These are phyloP conservation scores for Poeciliopsis paucimaculata DNA, from an alignment of 2,797 vertebrate genomes.

Conservation along the genomic window DNA sequence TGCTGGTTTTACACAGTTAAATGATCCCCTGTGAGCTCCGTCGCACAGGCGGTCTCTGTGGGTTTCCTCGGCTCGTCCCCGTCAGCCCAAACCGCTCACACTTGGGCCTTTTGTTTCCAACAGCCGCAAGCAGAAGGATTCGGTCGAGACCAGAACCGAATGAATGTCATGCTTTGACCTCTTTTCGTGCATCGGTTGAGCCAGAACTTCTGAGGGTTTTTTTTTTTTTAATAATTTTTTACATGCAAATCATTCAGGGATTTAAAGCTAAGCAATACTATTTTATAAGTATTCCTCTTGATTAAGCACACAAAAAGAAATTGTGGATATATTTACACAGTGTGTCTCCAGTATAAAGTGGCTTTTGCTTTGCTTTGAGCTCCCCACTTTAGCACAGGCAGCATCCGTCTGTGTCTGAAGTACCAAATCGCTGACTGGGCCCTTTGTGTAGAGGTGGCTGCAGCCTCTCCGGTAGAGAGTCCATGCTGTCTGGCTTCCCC, in stretches of 20 bases:
- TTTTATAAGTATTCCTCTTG: slow-evolving; percentile 4
- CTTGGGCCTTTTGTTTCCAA: slow-evolving; percentile 18
- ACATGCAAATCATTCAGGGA: not conserved
- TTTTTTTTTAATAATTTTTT: not conserved
- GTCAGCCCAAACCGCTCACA: slow-evolving; percentile 25
- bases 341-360: slow-evolving; percentile 46
- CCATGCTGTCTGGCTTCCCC: slow-evolving; percentile 46
- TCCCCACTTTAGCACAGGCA: slow-evolving; percentile 57
- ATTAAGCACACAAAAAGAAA: slow-evolving; percentile 1
- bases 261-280: not conserved
- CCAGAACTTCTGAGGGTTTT: not conserved
- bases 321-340: slow-evolving; percentile 9
- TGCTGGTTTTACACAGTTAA: slow-evolving; percentile 31
- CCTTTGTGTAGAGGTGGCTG: slow-evolving; percentile 61
- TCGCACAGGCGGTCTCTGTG: slow-evolving; percentile 37
- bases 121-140: slow-evolving; percentile 2
- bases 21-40: slow-evolving; percentile 46
- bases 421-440: slow-evolving; percentile 63
- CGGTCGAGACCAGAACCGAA: not conserved
- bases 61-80: slow-evolving; percentile 41
- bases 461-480: slow-evolving; percentile 53
- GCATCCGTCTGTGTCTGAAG: slow-evolving; percentile 66
- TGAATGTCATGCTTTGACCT: slow-evolving; percentile 7
- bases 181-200: not conserved
- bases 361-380: slow-evolving; percentile 30